Evolutionary conservation across 2,888 invertebrate species (phyloP).

Genomic region (Limulus polyphemus): DNA sequence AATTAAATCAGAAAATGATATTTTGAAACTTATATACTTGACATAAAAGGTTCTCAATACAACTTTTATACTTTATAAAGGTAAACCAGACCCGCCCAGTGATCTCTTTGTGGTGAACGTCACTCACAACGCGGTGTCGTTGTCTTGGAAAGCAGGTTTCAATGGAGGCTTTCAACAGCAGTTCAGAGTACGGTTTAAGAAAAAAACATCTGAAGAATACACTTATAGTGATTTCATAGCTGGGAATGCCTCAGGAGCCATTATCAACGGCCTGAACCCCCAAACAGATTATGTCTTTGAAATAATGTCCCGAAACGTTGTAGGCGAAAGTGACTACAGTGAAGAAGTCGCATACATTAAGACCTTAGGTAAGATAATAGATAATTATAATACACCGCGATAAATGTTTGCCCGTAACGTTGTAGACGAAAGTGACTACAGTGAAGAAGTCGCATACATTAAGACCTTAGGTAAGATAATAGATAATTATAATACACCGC

Average conservation of each 20-base stretch:
- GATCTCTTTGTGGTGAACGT: constrained; percentile 54
- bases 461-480: constrained; percentile 71
- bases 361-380: constrained; percentile 64
- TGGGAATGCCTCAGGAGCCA: constrained; percentile 48
- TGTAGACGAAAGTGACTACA: constrained; percentile 70
- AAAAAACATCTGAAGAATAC: constrained; percentile 27
- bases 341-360: constrained; percentile 68
- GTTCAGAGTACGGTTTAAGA: constrained; percentile 61
- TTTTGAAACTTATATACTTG: too few species aligned
- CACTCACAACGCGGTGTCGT: constrained; percentile 68
- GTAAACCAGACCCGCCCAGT: constrained; percentile 37
- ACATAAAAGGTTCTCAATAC: too few species aligned
- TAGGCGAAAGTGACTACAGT: constrained; percentile 73
- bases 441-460: constrained; percentile 66
- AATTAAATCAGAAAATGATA: too few species aligned
- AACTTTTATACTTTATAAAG: constrained; percentile 25
- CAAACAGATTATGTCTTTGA: constrained; percentile 80
- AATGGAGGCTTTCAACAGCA: constrained; percentile 76
- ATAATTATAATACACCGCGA: too few species aligned
- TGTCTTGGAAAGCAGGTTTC: constrained; percentile 84
- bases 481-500: too few species aligned
- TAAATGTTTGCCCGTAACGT: constrained; percentile 48
- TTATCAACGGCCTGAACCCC: constrained; percentile 59
- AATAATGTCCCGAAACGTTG: constrained; percentile 74
- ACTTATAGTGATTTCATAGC: constrained; percentile 63